These are phyloP conservation scores for Tolypeutes matacus DNA, from an alignment of 2,797 vertebrate genomes.

Conservation along the genomic window DNA sequence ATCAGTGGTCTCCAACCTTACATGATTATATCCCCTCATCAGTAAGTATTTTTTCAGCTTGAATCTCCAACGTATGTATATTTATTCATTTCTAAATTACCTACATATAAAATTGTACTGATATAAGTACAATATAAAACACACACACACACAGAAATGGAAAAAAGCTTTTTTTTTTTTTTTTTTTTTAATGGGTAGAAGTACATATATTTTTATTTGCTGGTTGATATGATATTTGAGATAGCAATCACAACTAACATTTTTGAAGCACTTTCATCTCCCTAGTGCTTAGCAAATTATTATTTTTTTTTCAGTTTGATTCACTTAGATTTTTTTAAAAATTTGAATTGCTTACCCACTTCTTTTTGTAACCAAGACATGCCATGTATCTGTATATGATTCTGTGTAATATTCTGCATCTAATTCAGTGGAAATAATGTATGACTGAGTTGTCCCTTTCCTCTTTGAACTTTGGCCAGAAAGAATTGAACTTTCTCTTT, in stretches of 20 bases:
- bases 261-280: background rate
- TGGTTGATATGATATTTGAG: background rate
- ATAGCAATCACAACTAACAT: background rate
- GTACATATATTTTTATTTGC: background rate
- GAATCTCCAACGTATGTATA: background rate
- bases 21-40: background rate
- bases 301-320: background rate
- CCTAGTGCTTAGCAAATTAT: background rate
- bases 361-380: background rate
- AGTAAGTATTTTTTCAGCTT: background rate
- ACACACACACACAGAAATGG: background rate
- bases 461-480: background rate
- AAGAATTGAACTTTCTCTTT: conserved; percentile 9
- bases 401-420: background rate
- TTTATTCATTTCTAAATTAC: background rate
- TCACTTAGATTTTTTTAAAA: background rate
- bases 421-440: background rate
- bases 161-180: background rate
- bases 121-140: background rate
- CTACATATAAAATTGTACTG: background rate
- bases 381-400: background rate
- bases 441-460: background rate
- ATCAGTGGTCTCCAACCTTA: background rate
- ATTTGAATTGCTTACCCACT: background rate
- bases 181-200: background rate